Base-by-base conservation (phyloP, 1,140 invertebrate genomes). In the Brachionus sp. region DNA sequence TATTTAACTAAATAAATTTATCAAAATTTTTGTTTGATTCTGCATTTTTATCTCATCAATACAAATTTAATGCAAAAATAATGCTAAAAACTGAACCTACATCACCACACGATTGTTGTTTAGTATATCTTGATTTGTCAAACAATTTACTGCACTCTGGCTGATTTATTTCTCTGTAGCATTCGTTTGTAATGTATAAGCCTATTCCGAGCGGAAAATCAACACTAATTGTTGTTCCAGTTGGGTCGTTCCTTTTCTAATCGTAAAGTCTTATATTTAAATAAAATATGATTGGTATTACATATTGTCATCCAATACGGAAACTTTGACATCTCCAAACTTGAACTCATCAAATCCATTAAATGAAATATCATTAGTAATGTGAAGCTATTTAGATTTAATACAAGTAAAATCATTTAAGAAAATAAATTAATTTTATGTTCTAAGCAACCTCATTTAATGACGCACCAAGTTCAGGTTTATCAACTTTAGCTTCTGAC, bases 341-440 rank as follows among this genome's bases (percentile, higher is more conserved):
- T 80, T 80, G 50, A 62, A 80, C 16, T 80, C 77, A n/a, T 80
- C 77, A 39, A 80, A 66, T 16, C 77, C 77, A 35, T 80, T 66
- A 35, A 62, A 80, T 4, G 77, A 80, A 57, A 80, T 16, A 42
- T 80, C 77, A 66, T 80, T 80, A 4, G 50, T 23, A 25, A 80
- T 80, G 19, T 80, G 77, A 57, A 80, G 77, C 77, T 78, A 70
- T n/a, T 33, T 13, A 10, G 9, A 33, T 29, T 66, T 12, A 33
- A 29, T 12, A 33, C 29, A n/a, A 68, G n/a, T 33, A 68, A 37
- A 68, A 57, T 16, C 10, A 68, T 12, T 13, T 12, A 6, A 7
- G 0, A 2, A 33, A 4, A 33, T 33, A 0, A 35, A 16, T 57
- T 68, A 5, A 16, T 0, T 35, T 39, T n/a, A 33, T 12, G n/a